Evolutionary conservation across 1,140 invertebrate genomes (phyloP), one percentile per base, ranked within the genome.

Genomic region (Zaprionus davidi): DNA sequence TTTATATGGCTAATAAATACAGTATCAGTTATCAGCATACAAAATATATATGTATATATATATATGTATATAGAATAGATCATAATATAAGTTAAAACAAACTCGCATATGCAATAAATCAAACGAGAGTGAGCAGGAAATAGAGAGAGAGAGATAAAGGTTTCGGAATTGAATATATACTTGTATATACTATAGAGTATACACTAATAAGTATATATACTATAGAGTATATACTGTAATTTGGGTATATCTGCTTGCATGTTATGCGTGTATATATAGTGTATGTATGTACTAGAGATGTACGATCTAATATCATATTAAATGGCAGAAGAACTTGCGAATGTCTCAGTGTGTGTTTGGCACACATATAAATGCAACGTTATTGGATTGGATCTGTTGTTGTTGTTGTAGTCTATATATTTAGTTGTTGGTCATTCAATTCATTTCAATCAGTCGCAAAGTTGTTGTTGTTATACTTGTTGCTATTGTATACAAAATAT

Each of bases 401-500:
- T 51, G 34, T 28, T 31, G 24, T 46, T 66, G 49, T 66, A 28
- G 24, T 22, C 57, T 69, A 20, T 62, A 28, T 49, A 36, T 59
- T 49, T 49, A 64, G 64, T 62, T 60, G 13, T 71, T 76, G 69
- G 73, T 71, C 72, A 60, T 41, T 41, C n/a, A 51, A 22, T 51
- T 59, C 38, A 41, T 70, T 26, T 59, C 36, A 70, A 76, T 79
- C 72, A 70, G 69, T 68, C 58, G 67, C 56, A 72, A 65, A 62
- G 34, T 66, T 63, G 51, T 66, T 78, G 51, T 66, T 78, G 66
- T 82, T 22, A 31, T 5, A 22, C 17, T 66, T 66, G 44, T 70
- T 82, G 53, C 53, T 66, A 28, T 36, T 72, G 73, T 88, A 87
- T 83, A 83, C 78, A 88, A 87, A 84, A 87, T 86, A 88, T 82